These are phyloP conservation scores for Archaeoteleia sp. DNA, from an alignment of 2,888 invertebrate genomes.

Conservation along the genomic window DNA sequence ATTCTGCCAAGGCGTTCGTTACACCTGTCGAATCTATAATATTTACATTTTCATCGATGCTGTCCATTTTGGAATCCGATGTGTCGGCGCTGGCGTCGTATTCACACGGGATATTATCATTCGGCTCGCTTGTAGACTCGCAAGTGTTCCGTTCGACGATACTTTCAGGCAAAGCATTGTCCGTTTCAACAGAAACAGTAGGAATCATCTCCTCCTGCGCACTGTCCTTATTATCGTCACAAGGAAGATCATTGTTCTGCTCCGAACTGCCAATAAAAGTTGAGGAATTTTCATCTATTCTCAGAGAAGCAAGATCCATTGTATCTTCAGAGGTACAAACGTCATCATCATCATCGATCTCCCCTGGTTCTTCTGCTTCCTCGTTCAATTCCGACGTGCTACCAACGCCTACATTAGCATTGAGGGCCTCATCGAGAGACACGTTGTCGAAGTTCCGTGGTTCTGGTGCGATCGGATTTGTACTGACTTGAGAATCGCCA, in stretches of 20 bases:
- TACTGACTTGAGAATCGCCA: not conserved
- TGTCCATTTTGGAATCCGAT: not conserved
- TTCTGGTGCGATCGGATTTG: not conserved
- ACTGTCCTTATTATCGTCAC: not conserved
- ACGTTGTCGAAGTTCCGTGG: too few relatives aligned
- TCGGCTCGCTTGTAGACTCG: slow-evolving; percentile 12
- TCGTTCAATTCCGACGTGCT: slow-evolving; percentile 36
- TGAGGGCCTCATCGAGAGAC: not conserved
- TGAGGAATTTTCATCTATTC: too few relatives aligned
- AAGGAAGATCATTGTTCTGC: too few relatives aligned
- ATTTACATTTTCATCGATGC: slow-evolving; percentile 28
- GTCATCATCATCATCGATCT: slow-evolving; percentile 3
- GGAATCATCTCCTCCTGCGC: not conserved
- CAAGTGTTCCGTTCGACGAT: slow-evolving; percentile 12
- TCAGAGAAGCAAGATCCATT: slow-evolving; percentile 7
- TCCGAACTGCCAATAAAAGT: too few relatives aligned
- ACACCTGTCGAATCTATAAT: slow-evolving; percentile 48
- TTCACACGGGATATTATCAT: slow-evolving; percentile 35
- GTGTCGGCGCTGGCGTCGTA: slow-evolving; percentile 1
- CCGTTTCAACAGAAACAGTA: not conserved
- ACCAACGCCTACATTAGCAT: slow-evolving; percentile 19
- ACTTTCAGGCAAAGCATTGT: slow-evolving; percentile 31
- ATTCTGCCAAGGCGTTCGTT: slow-evolving; percentile 50
- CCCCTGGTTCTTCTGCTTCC: not conserved
- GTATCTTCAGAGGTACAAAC: slow-evolving; percentile 19